These are phyloP conservation scores for Bombus turneri DNA, from an alignment of 1,140 invertebrate genomes.

Conservation along the genomic window DNA sequence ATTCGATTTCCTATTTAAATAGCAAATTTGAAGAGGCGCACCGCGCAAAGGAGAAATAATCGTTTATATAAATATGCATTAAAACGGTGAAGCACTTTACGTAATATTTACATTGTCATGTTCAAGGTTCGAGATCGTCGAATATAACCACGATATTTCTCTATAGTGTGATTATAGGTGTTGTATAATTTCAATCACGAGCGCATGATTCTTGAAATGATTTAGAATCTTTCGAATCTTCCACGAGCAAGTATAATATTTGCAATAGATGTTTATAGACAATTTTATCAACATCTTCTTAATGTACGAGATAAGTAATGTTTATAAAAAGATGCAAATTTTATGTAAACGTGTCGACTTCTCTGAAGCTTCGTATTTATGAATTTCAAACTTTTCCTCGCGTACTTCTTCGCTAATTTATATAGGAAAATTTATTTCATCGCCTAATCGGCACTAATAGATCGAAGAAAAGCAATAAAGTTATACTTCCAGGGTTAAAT, in stretches of 20 bases:
- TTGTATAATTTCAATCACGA: neutral
- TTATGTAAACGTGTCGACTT: neutral
- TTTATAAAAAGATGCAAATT: neutral
- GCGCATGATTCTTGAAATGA: neutral
- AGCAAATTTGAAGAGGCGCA: constrained; percentile 30
- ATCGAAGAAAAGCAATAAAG: no score
- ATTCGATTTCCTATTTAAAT: constrained; percentile 18
- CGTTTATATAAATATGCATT: constrained; percentile 36
- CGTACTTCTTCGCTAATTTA: no score
- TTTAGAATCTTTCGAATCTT: no score
- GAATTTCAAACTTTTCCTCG: no score
- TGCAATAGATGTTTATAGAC: constrained; percentile 30
- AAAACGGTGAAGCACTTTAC: constrained; percentile 22
- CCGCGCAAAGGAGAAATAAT: constrained; percentile 23
- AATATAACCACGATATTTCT: neutral
- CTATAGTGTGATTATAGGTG: neutral
- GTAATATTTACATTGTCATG: constrained; percentile 19
- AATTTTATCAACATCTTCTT: neutral
- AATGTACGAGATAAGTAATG: neutral
- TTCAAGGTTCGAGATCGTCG: constrained; percentile 33
- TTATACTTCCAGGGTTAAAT: no score
- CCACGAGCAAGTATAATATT: constrained; percentile 12
- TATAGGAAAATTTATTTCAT: no score
- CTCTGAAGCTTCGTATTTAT: no score
- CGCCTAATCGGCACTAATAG: no score